Base-by-base conservation (phyloP, 2,797 vertebrate genomes). In the Gouania willdenowi region DNA sequence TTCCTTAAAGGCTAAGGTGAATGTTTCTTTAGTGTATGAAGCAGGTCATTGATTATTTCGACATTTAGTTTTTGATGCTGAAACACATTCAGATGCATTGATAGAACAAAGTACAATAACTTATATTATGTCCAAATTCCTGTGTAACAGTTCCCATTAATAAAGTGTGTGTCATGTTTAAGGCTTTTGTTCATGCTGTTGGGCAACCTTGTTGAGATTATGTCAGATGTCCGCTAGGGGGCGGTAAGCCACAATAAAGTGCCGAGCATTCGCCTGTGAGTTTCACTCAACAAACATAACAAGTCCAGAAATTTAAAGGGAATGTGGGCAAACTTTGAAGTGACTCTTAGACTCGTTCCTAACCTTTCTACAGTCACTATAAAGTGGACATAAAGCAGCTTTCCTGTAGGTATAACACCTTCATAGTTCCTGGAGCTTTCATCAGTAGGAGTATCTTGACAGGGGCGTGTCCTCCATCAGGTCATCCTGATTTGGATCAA, bases 401-500 rank as follows among this genome's bases (percentile, higher is more conserved):
- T 23, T 48, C 14, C 14, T 51, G 27, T 62, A 59, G 34, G 17
- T 46, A 48, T 41, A 23, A 28, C 36, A 17, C 17, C 29, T 23
- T 45, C 38, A 50, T 39, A 25, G 49, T 32, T 45, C 42, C 49
- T 26, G 26, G 19, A 18, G 15, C 37, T 22, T 65, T 29, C 41
- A 23, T 89, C 88, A 93, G 77, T 92, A 91, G 67, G 75, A 82
- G 81, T 89, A 92, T 67, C 89, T 89, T 58, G 91, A 92, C 58
- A 93, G 87, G 2, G 92, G 91, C 0, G 90, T 91, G 77, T 92
- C 91, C 69, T 93, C 92, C 92, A 93, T 92, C 88, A 92, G 79
- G 64, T 93, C 92, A 56, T 92, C 91, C 92, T 93, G 64, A 31
- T n/a, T n/a, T n/a, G n/a, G n/a, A n/a, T n/a, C n/a, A n/a, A n/a